Conservation (phyloP, 2,888 invertebrate genomes). For the Orthosia gothica region DNA sequence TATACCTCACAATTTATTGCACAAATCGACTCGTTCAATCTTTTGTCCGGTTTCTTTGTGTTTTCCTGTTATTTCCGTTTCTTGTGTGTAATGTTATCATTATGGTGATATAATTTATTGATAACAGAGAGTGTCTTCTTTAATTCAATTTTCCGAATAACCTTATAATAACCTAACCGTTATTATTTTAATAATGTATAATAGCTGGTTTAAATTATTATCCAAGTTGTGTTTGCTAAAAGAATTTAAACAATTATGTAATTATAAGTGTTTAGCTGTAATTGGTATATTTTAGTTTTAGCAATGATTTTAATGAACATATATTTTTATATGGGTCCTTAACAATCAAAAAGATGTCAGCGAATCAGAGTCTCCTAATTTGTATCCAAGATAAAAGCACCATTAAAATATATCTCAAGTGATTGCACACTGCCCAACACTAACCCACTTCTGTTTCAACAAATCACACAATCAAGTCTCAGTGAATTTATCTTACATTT, state of each 20-base stretch:
- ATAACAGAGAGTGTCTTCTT: neutral
- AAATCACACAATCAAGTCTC: slow-evolving; percentile 64
- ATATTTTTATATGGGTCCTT: neutral
- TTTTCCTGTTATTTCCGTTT: slow-evolving; percentile 20
- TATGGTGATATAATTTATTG: slow-evolving; percentile 36
- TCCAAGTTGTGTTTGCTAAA: neutral
- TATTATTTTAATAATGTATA: too few relatives aligned
- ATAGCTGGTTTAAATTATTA: too few relatives aligned
- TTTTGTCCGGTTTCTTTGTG: slow-evolving; percentile 38
- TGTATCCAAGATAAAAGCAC: neutral
- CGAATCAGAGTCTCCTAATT: neutral
- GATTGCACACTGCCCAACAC: slow-evolving; percentile 12
- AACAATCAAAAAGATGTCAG: neutral
- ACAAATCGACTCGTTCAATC: slow-evolving; percentile 55
- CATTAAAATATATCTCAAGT: slow-evolving; percentile 15
- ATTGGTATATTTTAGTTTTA: too few relatives aligned
- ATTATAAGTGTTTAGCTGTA: too few relatives aligned
- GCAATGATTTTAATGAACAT: too few relatives aligned
- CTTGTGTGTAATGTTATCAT: slow-evolving; percentile 26
- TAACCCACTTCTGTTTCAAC: slow-evolving; percentile 39
- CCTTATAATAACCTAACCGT: too few relatives aligned
- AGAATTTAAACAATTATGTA: neutral
- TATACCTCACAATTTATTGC: slow-evolving; percentile 57
- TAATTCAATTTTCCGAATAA: neutral
- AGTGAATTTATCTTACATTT: slow-evolving; percentile 65